A percentile compares a stretch with the other conserved stretches of the same genome.
These are phyloP conservation scores for Globia sparganii DNA, from an alignment of 2,888 invertebrate genomes.

Conservation along the genomic window DNA sequence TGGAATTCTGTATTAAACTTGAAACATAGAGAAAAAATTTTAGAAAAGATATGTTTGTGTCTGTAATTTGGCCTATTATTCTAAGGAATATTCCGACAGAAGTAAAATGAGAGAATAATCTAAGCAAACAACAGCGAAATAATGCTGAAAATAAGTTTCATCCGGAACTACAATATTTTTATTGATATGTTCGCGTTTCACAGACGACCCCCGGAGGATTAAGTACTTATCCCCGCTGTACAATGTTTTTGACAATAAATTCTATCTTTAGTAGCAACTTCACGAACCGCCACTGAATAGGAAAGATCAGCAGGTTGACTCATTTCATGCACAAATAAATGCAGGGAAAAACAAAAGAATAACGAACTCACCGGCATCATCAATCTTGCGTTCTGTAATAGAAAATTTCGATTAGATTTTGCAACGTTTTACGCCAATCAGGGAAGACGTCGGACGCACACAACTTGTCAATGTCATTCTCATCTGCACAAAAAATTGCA, in stretches of 20 bases:
- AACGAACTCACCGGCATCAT: background rate
- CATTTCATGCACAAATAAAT: background rate
- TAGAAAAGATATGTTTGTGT: background rate
- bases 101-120: conserved; percentile 30
- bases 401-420: background rate
- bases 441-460: background rate
- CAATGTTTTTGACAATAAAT: conserved; percentile 60
- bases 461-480: background rate
- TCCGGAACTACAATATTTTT: conserved; percentile 55
- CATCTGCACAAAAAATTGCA: background rate
- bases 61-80: background rate
- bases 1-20: background rate
- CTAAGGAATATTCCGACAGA: background rate
- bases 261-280: conserved; percentile 57
- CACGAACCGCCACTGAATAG: background rate
- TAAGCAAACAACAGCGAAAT: conserved; percentile 39
- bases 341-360: background rate
- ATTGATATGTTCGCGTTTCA: conserved; percentile 57
- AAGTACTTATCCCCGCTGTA: conserved; percentile 51
- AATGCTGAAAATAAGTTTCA: conserved; percentile 46
- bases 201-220: conserved; percentile 53
- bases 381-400: background rate
- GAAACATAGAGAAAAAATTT: background rate
- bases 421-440: background rate
- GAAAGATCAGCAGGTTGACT: conserved; percentile 4